Evolutionary conservation across 1,140 invertebrate genomes (phyloP).

Genomic region (Onthophagus taurus): DNA sequence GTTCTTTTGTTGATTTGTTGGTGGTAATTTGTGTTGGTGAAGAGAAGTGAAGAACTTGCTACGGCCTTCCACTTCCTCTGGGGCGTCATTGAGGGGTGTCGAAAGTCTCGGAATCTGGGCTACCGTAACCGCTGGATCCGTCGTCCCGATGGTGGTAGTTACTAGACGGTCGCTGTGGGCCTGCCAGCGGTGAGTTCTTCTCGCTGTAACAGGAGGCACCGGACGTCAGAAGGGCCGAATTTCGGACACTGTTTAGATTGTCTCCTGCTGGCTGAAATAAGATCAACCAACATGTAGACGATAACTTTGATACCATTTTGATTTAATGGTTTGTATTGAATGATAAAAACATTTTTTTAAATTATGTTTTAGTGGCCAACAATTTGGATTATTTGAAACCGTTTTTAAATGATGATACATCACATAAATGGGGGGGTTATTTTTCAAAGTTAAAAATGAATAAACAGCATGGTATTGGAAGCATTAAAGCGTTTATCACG

Average conservation of each 20-base stretch:
- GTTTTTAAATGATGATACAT: too few species aligned
- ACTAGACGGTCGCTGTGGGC: conserved; percentile 40
- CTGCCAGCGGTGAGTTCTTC: conserved; percentile 38
- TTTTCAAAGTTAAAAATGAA: too few species aligned
- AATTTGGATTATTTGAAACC: too few species aligned
- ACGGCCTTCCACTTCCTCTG: too few species aligned
- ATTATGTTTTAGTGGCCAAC: too few species aligned
- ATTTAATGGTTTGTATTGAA: neutral
- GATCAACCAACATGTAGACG: conserved; percentile 23
- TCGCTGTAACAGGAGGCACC: conserved; percentile 37
- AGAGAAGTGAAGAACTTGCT: too few species aligned
- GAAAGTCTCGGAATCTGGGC: conserved; percentile 52
- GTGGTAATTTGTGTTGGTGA: too few species aligned
- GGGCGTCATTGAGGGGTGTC: conserved; percentile 46
- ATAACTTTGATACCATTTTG: neutral
- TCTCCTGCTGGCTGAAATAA: conserved; percentile 37
- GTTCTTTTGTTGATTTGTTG: too few species aligned
- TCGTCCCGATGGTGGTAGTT: conserved; percentile 41
- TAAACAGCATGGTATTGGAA: neutral
- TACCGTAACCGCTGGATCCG: conserved; percentile 52
- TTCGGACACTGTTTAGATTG: conserved; percentile 29
- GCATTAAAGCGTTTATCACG: neutral
- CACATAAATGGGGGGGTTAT: too few species aligned
- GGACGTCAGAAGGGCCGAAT: conserved; percentile 26
- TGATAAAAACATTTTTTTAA: too few species aligned